Base-by-base conservation (phyloP, 2,888 invertebrate species). In the Trissolcus brochymenae region DNA sequence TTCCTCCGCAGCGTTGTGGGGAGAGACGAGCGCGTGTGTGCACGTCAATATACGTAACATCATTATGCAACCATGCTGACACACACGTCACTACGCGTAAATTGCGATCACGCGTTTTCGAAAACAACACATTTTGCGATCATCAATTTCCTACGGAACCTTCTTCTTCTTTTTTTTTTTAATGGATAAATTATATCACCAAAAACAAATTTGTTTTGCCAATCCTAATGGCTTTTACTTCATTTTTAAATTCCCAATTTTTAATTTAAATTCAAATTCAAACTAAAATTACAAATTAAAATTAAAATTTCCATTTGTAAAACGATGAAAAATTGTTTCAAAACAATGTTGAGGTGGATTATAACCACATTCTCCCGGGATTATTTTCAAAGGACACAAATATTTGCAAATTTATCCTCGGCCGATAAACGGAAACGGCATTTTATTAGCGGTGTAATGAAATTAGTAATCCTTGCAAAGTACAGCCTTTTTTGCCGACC, bases 41-140 rank as follows among this genome's bases (percentile, higher is more conserved):
- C 64, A 73, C 64, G 77, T 73, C 73, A 67, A 65, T 70, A 73
- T 73, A 77, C 73, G 77, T 77, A 77, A 77, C 68, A 43, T 70
- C 68, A 68, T 77, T 77, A 77, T 73, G 77, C 77, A 77, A 73
- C 72, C 35, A 21, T 56, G 49, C 56, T 67, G 76, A 46, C 19
- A 62, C 71, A 57, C 66, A 57, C 62, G 72, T 76, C 76, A 67
- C 54, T 43, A 55, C 50, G 59, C 29, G 50, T 60, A 54, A 60
- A 17, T 29, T 49, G 43, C 21, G 60, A 55, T 73, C 50, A 50
- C 53, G 21, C 50, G 46, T 74, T 74, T 67, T 29, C 46, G 21
- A 67, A 74, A 74, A 67, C 61, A 67, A 73, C 21, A 19, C 17
- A n/a, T 46, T 16, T 4, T 16, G n/a, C 16, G n/a, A 46, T 46